A percentile compares a stretch with the other conserved stretches of the same genome.
Conservation (phyloP, 1,140 invertebrate genomes). For the Drosophila aff. region DNA sequence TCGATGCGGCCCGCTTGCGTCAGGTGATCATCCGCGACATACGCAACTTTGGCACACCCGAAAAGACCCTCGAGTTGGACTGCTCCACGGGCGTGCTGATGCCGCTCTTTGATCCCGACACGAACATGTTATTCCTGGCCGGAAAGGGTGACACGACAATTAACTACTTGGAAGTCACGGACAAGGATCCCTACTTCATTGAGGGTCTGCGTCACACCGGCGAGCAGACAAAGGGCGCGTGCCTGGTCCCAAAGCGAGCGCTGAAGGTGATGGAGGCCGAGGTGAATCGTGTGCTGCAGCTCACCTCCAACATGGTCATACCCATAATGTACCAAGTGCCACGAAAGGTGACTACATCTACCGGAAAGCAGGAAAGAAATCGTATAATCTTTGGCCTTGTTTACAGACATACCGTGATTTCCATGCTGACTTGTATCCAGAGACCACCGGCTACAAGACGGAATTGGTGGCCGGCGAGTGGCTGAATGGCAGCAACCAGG, state of each 20-base stretch:
- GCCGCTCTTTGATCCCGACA: constrained; percentile 95
- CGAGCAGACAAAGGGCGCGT: constrained; percentile 96
- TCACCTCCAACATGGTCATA: constrained; percentile 93
- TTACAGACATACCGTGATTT: constrained; percentile 95
- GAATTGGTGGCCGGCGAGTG: constrained; percentile 91
- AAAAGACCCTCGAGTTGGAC: constrained; percentile 93
- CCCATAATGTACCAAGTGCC: constrained; percentile 97
- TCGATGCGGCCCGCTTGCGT: constrained; percentile 91
- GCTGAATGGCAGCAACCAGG: constrained; percentile 90
- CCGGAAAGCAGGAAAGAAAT: no score
- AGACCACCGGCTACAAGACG: constrained; percentile 92
- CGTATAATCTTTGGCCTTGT: neutral
- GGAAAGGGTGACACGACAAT: constrained; percentile 97
- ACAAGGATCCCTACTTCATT: constrained; percentile 93
- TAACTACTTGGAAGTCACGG: constrained; percentile 93
- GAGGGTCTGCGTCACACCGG: constrained; percentile 89
- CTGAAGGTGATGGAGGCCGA: constrained; percentile 97
- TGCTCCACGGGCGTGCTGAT: constrained; percentile 96
- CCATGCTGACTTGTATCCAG: constrained; percentile 96
- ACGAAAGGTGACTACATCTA: constrained; percentile 87
- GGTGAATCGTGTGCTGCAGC: constrained; percentile 94
- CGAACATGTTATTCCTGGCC: constrained; percentile 96
- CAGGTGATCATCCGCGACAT: constrained; percentile 95
- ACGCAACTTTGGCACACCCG: constrained; percentile 91
- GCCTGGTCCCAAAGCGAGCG: constrained; percentile 95